Evolutionary conservation across 1,140 invertebrate genomes (phyloP).

Genomic region (Philotrypesis tridentata): DNA sequence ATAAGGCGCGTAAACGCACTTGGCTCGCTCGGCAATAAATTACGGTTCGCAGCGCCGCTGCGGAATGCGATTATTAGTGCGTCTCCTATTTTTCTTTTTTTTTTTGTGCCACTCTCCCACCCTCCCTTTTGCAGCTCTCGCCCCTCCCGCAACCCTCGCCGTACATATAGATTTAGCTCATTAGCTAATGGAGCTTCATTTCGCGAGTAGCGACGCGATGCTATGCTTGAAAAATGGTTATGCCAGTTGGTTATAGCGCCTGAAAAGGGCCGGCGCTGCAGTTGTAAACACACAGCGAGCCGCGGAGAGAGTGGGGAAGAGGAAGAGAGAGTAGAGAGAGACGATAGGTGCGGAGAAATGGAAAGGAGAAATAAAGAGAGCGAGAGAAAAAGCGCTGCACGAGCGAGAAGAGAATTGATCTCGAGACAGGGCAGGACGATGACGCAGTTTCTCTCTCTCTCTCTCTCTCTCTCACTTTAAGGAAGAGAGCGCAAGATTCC

Average conservation of each 20-base stretch:
- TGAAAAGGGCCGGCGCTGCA: background rate
- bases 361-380: background rate
- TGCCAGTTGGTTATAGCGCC: background rate
- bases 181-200: slow-evolving; percentile 42
- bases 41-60: background rate
- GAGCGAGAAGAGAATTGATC: slow-evolving; percentile 50
- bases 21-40: slow-evolving; percentile 17
- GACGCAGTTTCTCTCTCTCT: background rate
- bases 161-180: slow-evolving; percentile 25
- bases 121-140: background rate
- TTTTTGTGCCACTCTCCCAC: slow-evolving; percentile 21
- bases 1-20: background rate
- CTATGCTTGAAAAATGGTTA: slow-evolving; percentile 20
- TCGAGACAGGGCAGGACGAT: slow-evolving; percentile 47
- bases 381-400: slow-evolving; percentile 11
- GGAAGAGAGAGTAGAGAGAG: background rate
- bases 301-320: too few relatives aligned
- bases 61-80: slow-evolving; percentile 30
- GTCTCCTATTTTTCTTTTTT: background rate
- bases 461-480: background rate
- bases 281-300: background rate
- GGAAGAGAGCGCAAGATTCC: background rate
- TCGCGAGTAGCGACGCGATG: background rate
- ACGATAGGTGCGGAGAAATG: background rate
- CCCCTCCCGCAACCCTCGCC: background rate